phyloP scores from a whole-genome alignment of 2,888 invertebrate genomes.

The Tachystola acroxantha region DNA sequence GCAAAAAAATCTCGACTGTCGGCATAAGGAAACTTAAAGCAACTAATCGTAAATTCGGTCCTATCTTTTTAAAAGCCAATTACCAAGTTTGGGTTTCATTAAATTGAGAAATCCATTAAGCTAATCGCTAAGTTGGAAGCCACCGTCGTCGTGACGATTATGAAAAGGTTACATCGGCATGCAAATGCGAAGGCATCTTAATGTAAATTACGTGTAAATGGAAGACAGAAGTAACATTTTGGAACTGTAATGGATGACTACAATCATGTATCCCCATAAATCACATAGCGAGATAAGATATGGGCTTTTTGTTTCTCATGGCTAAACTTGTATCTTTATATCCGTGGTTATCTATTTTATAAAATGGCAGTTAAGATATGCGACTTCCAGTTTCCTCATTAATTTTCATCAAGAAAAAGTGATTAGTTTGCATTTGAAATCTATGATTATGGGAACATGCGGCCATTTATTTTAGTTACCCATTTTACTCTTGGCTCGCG shows the following conservation, averaged over 20 bases:
- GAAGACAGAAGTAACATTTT: constrained; percentile 48
- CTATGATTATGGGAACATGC: constrained; percentile 65
- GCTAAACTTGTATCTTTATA: constrained; percentile 30
- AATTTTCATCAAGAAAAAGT: constrained; percentile 56
- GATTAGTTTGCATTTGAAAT: constrained; percentile 48
- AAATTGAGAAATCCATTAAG: constrained; percentile 71
- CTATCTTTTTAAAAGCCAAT: constrained; percentile 66
- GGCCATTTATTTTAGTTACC: constrained; percentile 72
- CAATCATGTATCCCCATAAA: constrained; percentile 52
- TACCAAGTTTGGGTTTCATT: constrained; percentile 63
- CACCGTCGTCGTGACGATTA: constrained; percentile 63
- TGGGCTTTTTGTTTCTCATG: constrained; percentile 46
- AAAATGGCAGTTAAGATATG: constrained; percentile 37
- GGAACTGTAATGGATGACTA: constrained; percentile 46
- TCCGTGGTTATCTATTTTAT: constrained; percentile 20
- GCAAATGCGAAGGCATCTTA: constrained; percentile 65
- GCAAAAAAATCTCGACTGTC: constrained; percentile 20
- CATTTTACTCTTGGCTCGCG: constrained; percentile 72
- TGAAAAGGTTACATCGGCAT: constrained; percentile 66
- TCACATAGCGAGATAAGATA: constrained; percentile 61
- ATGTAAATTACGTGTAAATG: constrained; percentile 71
- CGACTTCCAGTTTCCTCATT: constrained; percentile 48
- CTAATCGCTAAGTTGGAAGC: constrained; percentile 63
- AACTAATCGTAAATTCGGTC: constrained; percentile 48
- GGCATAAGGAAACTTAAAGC: constrained; percentile 19